Evolutionary conservation across 2,113 vertebrate genomes (phyloP).

Genomic region (Cyprinodon variegatus): DNA sequence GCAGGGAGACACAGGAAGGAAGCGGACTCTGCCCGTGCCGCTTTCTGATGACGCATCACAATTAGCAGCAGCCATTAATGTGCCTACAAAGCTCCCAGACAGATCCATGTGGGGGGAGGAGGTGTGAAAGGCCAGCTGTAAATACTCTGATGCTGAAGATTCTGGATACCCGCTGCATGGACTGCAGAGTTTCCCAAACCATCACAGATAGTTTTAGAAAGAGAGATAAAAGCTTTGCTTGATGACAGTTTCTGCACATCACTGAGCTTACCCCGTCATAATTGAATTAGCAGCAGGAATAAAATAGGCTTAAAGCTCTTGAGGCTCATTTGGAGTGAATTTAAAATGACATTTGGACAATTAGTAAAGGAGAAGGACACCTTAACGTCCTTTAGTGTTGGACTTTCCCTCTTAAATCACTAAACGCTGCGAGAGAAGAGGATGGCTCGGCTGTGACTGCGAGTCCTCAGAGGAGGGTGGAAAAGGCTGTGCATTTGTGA

Average conservation of each 20-base stretch:
- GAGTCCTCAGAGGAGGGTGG: constrained; percentile 32
- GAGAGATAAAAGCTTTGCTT: too few species aligned
- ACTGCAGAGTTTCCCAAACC: background rate
- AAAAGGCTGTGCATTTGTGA: background rate
- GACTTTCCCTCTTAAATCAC: constrained; percentile 26
- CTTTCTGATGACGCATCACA: constrained; percentile 67
- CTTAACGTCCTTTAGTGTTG: constrained; percentile 6
- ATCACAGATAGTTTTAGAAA: too few species aligned
- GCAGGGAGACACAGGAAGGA: constrained; percentile 51
- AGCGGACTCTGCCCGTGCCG: constrained; percentile 26
- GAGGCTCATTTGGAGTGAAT: background rate
- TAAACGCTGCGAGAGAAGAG: constrained; percentile 8
- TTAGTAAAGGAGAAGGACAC: constrained; percentile 18
- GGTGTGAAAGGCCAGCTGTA: constrained; percentile 41
- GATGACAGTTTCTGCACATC: too few species aligned
- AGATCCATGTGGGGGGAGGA: constrained; percentile 10
- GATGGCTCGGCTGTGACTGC: constrained; percentile 23
- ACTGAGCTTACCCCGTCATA: too few species aligned
- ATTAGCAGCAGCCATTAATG: constrained; percentile 47
- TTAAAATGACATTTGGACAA: background rate
- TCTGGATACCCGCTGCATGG: background rate
- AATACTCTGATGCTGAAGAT: constrained; percentile 21
- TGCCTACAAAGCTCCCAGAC: constrained; percentile 43
- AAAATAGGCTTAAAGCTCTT: too few species aligned
- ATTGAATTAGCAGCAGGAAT: too few species aligned